These are phyloP conservation scores for Rhingia campestris DNA, from an alignment of 2,888 invertebrate species.

Conservation along the genomic window DNA sequence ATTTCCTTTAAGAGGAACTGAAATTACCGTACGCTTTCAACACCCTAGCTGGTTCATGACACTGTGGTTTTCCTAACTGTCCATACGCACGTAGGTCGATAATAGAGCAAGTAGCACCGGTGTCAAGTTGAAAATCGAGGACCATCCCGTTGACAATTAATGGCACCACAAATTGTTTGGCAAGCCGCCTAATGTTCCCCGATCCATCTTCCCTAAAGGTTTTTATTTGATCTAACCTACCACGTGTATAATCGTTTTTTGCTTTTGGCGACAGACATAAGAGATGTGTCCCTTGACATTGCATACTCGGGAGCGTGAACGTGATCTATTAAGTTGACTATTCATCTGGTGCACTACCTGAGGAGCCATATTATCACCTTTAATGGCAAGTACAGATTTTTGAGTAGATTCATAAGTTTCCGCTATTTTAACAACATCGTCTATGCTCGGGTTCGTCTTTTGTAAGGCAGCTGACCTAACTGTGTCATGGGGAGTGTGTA, in stretches of 20 bases:
- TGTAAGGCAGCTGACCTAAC: too few species aligned
- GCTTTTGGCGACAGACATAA: conserved; percentile 23
- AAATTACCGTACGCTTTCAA: conserved; percentile 15
- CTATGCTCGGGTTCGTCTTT: too few species aligned
- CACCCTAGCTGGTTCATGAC: conserved; percentile 8
- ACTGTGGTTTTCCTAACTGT: conserved; percentile 16
- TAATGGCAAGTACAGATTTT: too few species aligned
- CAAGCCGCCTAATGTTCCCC: conserved; percentile 5
- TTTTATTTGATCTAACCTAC: conserved; percentile 7
- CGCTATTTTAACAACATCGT: too few species aligned
- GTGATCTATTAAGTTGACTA: conserved; percentile 25
- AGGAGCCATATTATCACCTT: conserved; percentile 1
- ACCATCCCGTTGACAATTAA: too few species aligned
- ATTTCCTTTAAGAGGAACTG: background rate
- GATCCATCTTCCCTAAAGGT: too few species aligned
- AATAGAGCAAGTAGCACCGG: too few species aligned
- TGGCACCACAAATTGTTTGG: background rate
- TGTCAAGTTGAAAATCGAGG: too few species aligned
- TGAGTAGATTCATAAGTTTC: too few species aligned
- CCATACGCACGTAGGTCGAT: too few species aligned
- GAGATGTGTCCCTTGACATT: conserved; percentile 47
- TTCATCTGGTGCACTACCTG: background rate
- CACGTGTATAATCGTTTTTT: background rate
- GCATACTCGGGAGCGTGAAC: conserved; percentile 42
- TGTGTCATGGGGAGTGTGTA: too few species aligned